Base-by-base conservation (phyloP, 2,113 vertebrate genomes). In the Tachuris rubrigastra region DNA sequence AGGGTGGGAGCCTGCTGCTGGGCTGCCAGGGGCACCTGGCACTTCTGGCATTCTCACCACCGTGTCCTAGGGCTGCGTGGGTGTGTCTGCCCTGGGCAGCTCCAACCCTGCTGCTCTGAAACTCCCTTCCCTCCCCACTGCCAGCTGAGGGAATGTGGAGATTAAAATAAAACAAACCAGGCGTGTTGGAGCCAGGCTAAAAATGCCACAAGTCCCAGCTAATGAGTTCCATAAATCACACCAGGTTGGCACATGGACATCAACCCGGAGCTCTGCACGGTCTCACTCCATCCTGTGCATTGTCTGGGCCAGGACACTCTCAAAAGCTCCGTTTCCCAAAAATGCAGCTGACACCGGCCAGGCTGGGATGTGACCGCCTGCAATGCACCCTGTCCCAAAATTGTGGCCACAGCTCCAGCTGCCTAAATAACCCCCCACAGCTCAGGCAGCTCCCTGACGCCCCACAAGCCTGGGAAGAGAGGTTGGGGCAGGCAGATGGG, bases 141-240 rank as follows among this genome's bases (percentile, higher is more conserved):
- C 73, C 77, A 59, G 52, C 69, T 3, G 1, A 56, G 72, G 79
- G 93, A 95, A 87, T 47, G 91, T 5, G 68, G 55, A 93, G 72
- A 94, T 95, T 92, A 95, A 96, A 96, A 89, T 84, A 85, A 96
- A 94, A 81, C 95, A 95, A 96, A 60, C 52, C 85, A 76, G 77
- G 42, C 60, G 9, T 62, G 58, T 73, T 89, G 62, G 37, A 72
- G 27, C 23, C 55, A 16, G 52, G 80, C 77, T 88, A 27, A 69
- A 85, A 95, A 93, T 63, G 68, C n/a, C 94, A 77, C 15, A 1
- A 93, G 44, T 82, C 87, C 46, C 80, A 86, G 60, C 49, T 95
- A 96, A 95, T 92, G 83, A 94, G 69, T 56, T 85, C 88, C 86
- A 91, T 96, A 83, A 95, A 96, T 96, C 93, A 96, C 9, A 0